Evolutionary conservation across 2,888 invertebrate genomes (phyloP), one percentile per base, ranked within the genome.

Genomic region (Acleris cristana): DNA sequence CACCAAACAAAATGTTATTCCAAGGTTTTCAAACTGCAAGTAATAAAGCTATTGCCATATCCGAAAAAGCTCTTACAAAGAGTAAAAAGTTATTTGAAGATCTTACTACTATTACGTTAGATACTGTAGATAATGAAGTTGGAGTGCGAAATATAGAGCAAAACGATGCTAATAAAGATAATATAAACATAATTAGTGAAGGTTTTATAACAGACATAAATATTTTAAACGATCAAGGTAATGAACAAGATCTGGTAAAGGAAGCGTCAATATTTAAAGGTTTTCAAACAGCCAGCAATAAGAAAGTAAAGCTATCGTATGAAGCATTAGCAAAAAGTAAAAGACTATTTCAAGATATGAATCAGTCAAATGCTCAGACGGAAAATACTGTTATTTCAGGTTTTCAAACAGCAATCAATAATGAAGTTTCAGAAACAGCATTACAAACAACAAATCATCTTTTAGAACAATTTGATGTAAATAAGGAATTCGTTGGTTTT

Each of bases 1-100:
- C 40, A 45, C 52, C 0, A 10, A 26, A 14, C 16, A 3, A 52
- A 61, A 51, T 51, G 26, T 49, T 53, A 26, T 77, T 73, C 69
- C 44, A 72, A 16, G 88, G 85, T 10, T 90, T 90, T 71, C 77
- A 80, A 74, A 87, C 88, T 3, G 90, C 88, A 12, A 85, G 78
- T 72, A 88, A 91, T 54, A 88, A 86, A 74, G 69, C 74, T 10
- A 82, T 91, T 26, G 64, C 71, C 18, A 78, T 90, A 69, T 86
- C 88, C 0, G 76, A 82, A 45, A 66, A 76, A 60, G 81, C 84
- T 2, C 18, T 83, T 10, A 65, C 66, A n/a, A 84, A 75, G 72
- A 79, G 80, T 16, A 83, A 78, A 73, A 75, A 76, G 14, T 65
- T 88, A 45, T 83, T 88, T 70, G 72, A 79, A 53, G 75, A 82